A percentile compares a stretch with the other conserved stretches of the same genome.
phyloP scores from a whole-genome alignment of 2,797 vertebrate species.

The Cyclopterus lumpus region DNA sequence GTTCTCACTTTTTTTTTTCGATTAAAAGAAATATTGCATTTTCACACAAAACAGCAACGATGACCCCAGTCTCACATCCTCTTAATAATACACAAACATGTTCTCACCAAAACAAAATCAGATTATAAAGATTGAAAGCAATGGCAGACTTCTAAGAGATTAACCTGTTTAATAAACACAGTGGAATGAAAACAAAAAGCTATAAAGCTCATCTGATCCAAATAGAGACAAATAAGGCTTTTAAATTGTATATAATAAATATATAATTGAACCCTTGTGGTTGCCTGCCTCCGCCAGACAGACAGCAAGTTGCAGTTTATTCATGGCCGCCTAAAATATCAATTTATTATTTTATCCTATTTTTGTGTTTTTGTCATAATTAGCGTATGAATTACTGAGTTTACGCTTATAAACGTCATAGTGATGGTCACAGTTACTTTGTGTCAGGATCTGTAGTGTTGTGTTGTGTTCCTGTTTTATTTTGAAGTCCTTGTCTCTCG shows the following conservation, averaged over 20 bases:
- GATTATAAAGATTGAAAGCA: not conserved
- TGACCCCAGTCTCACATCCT: not conserved
- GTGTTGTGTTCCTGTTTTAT: no score
- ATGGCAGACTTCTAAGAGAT: not conserved
- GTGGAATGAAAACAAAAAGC: not conserved
- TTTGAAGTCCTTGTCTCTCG: no score
- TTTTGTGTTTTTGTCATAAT: not conserved
- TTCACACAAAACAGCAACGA: not conserved
- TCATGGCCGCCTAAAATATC: not conserved
- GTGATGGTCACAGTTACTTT: not conserved
- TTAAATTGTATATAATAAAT: no score
- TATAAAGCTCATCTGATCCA: not conserved
- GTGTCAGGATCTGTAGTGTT: no score
- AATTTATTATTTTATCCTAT: not conserved
- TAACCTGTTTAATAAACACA: not conserved
- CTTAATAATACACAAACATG: not conserved
- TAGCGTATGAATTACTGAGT: not conserved
- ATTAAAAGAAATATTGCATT: constrained; percentile 12
- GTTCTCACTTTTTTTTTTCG: constrained; percentile 17
- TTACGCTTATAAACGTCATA: not conserved
- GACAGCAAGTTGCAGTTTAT: not conserved
- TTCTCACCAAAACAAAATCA: not conserved
- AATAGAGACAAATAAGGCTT: not conserved
- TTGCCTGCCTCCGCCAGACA: no score
- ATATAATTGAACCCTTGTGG: no score